Conservation (phyloP, 1,140 invertebrate species). For the Diprion similis region DNA sequence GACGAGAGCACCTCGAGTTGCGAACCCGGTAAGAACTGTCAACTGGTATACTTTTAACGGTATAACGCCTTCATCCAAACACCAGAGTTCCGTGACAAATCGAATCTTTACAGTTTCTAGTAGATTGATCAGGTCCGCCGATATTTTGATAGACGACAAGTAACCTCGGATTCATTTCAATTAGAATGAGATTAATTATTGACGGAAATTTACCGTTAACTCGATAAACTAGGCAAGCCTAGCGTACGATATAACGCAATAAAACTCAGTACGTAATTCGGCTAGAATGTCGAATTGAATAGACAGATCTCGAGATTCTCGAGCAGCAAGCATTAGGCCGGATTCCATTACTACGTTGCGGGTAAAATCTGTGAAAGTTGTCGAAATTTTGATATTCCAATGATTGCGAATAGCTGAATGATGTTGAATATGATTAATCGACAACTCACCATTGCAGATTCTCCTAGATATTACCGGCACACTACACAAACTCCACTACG, state of each 20-base stretch:
- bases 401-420: neutral
- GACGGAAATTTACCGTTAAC: too few species aligned
- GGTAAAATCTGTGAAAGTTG: neutral
- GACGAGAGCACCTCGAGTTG: neutral
- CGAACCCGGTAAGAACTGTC: neutral
- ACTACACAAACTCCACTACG: slow-evolving; percentile 7
- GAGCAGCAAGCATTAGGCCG: neutral
- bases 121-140: neutral
- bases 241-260: neutral
- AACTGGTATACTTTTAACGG: neutral
- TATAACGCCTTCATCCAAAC: neutral
- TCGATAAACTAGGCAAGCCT: too few species aligned
- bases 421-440: neutral
- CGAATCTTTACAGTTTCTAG: neutral
- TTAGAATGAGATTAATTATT: too few species aligned
- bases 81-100: neutral
- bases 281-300: neutral
- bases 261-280: neutral
- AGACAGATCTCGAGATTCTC: too few species aligned
- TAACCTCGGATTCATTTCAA: too few species aligned
- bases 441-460: slow-evolving; percentile 7
- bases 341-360: neutral
- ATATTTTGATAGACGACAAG: too few species aligned
- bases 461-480: slow-evolving; percentile 1
- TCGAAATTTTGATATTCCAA: neutral